phyloP scores from a whole-genome alignment of 2,888 invertebrate species.

The Drosophila rellima region DNA sequence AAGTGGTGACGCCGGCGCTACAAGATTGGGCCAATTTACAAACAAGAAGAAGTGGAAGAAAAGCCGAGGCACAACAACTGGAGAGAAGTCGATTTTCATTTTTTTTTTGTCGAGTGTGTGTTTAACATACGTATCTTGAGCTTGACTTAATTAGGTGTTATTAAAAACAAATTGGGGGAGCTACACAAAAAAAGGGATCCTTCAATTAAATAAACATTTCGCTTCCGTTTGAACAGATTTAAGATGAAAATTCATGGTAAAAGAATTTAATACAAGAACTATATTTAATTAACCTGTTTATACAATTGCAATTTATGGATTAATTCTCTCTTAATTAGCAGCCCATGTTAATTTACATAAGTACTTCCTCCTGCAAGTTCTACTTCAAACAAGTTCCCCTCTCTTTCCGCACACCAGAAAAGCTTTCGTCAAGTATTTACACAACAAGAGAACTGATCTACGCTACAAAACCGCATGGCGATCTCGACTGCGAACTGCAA shows the following conservation, averaged over 20 bases:
- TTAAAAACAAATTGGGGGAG: constrained; percentile 75
- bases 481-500: constrained; percentile 38
- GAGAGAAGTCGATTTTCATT: constrained; percentile 45
- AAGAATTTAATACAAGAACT: too few relatives aligned
- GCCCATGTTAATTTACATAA: neutral
- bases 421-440: constrained; percentile 10
- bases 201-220: constrained; percentile 75
- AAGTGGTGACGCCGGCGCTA: constrained; percentile 59
- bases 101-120: constrained; percentile 33
- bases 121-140: constrained; percentile 67
- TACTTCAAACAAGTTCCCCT: neutral
- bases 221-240: constrained; percentile 39
- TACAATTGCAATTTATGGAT: neutral
- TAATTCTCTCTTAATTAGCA: neutral
- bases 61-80: constrained; percentile 4
- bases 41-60: constrained; percentile 10
- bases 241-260: constrained; percentile 3
- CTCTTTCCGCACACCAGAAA: neutral
- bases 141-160: constrained; percentile 78
- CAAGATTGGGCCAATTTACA: constrained; percentile 69
- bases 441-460: constrained; percentile 20
- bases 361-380: neutral
- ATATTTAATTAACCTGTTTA: too few relatives aligned
- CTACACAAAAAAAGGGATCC: constrained; percentile 42
- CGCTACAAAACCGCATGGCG: constrained; percentile 26